These are phyloP conservation scores for Neotoma lepida DNA, from an alignment of 2,113 vertebrate genomes.

Conservation along the genomic window DNA sequence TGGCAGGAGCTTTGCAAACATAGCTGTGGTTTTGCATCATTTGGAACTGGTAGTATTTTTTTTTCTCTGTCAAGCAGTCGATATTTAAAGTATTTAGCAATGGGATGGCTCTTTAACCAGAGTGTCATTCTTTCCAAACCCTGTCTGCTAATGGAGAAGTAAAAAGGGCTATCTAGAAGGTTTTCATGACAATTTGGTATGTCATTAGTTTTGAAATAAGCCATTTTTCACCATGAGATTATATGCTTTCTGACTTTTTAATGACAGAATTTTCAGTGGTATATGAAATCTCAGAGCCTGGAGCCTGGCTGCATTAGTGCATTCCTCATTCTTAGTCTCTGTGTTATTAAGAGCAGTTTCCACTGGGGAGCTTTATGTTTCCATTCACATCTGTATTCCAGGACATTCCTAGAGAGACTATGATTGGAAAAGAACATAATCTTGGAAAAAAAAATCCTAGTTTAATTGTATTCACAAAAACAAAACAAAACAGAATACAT, in stretches of 20 bases:
- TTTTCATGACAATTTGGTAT: background rate
- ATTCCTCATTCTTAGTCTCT: background rate
- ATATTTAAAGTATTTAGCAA: slow-evolving; percentile 23
- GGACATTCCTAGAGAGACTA: background rate
- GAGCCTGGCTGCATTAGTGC: background rate
- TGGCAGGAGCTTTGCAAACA: background rate
- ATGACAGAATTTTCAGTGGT: slow-evolving; percentile 7
- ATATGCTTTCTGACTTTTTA: background rate
- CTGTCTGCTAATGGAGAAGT: background rate
- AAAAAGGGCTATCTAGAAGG: background rate
- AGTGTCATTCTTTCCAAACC: background rate
- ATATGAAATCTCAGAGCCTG: background rate
- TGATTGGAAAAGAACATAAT: slow-evolving; percentile 16
- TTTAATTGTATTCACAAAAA: background rate
- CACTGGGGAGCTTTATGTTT: background rate
- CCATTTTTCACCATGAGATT: background rate
- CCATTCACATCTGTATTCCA: background rate
- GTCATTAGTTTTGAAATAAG: background rate
- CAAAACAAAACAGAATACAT: background rate
- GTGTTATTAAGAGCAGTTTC: background rate
- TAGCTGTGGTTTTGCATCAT: background rate
- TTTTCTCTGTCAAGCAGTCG: background rate
- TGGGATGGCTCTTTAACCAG: background rate
- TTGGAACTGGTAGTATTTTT: background rate
- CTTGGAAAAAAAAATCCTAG: background rate